phyloP scores from a whole-genome alignment of 2,888 invertebrate species.

The Anaspis maculata region DNA sequence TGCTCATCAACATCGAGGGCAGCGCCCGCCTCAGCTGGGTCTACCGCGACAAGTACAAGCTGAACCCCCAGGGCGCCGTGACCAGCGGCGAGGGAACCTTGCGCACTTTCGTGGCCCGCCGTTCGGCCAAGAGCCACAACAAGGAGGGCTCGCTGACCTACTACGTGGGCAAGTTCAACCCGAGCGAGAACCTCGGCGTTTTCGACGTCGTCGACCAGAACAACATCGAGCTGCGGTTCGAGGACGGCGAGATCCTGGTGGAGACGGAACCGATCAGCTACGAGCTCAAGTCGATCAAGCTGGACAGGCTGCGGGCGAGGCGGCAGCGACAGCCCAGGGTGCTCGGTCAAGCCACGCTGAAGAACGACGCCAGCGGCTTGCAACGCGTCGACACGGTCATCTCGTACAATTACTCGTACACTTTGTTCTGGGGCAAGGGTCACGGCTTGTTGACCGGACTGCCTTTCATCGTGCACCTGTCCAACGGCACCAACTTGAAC shows the following conservation, averaged over 20 bases:
- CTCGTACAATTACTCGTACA: constrained; percentile 60
- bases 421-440: constrained; percentile 71
- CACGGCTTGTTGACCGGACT: constrained; percentile 65
- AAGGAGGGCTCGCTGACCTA: constrained; percentile 43
- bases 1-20: constrained; percentile 69
- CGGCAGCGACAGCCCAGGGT: constrained; percentile 29
- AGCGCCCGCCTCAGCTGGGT: constrained; percentile 71
- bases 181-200: constrained; percentile 55
- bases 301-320: constrained; percentile 38
- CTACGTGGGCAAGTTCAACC: constrained; percentile 64
- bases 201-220: constrained; percentile 59
- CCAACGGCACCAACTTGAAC: constrained; percentile 49
- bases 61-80: constrained; percentile 59
- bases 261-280: constrained; percentile 75
- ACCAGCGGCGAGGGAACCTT: constrained; percentile 44
- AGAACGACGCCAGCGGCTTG: constrained; percentile 41
- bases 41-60: constrained; percentile 62
- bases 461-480: constrained; percentile 54
- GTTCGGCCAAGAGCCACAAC: constrained; percentile 24
- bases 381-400: constrained; percentile 65
- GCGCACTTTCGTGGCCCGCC: constrained; percentile 34
- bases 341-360: constrained; percentile 40
- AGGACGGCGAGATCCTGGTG: constrained; percentile 66
- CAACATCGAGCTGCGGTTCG: constrained; percentile 49
- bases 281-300: constrained; percentile 51